Conservation (phyloP, 1,140 invertebrate genomes). For the Luehdorfia chinensis region DNA sequence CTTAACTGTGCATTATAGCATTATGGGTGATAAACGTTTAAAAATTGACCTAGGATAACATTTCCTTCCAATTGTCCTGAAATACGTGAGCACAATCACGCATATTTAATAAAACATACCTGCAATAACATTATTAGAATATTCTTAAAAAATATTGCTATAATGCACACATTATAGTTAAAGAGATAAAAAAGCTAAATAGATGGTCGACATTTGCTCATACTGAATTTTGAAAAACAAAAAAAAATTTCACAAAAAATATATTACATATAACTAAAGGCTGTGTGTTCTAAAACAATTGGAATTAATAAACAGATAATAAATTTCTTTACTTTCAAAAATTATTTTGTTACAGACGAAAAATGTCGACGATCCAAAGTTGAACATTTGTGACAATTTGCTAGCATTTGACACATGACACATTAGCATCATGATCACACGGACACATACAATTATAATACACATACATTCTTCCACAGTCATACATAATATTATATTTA, state of each 20-base stretch:
- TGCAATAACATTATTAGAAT: neutral
- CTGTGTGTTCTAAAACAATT: too few species aligned
- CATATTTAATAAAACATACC: neutral
- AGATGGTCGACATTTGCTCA: neutral
- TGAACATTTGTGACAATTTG: constrained; percentile 31
- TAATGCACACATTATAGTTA: neutral
- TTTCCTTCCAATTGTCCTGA: neutral
- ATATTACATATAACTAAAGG: too few species aligned
- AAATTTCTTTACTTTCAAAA: too few species aligned
- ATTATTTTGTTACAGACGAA: neutral
- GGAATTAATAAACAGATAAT: too few species aligned
- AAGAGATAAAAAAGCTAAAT: neutral
- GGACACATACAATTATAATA: constrained; percentile 10
- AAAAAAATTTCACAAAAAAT: too few species aligned
- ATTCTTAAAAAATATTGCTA: neutral
- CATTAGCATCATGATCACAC: constrained; percentile 1
- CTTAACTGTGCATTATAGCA: constrained; percentile 9
- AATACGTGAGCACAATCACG: neutral
- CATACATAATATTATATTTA: constrained; percentile 19
- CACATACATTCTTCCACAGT: constrained; percentile 6
- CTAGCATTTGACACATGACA: constrained; percentile 18
- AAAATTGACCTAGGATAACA: constrained; percentile 4
- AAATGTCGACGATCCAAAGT: constrained; percentile 2
- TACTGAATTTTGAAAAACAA: too few species aligned
- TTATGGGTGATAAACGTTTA: constrained; percentile 3